Evolutionary conservation across 2,113 vertebrate genomes (phyloP), one percentile per base, ranked within the genome.

Genomic region (Dolichallabes microphthalmus): DNA sequence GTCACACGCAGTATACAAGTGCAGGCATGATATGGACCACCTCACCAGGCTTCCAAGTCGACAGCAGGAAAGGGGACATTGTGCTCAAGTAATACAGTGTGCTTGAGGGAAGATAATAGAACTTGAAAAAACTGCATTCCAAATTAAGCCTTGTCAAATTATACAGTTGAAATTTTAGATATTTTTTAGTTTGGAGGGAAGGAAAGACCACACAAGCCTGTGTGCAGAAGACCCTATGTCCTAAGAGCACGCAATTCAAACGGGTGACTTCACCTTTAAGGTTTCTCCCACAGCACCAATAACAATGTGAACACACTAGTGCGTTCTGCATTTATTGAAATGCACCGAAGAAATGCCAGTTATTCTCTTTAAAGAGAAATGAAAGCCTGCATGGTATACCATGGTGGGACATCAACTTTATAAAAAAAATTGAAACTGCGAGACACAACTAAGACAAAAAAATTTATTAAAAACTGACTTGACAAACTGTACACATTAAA

Each of bases 391-490:
- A 39, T 35, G 35, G 35, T 35, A 3, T 35, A 35, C n/a, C n/a
- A n/a, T n/a, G n/a, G 35, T 39, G 39, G 39, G 39, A 39, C 3
- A 39, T 0, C 39, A 39, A 63, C 3, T 61, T 20, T 58, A 63
- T 8, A n/a, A 5, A 73, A n/a, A 52, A 12, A 45, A 6, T 15
- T 17, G 9, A 1, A 19, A 52, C 25, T 74, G 11, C 19, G 45
- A 45, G 35, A 73, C 71, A 73, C 7, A 45, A n/a, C 20, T 45
- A 74, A 32, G 9, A 20, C 20, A 50, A 12, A 50, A 19, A 25
- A 19, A 0, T 4, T 77, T 78, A 60, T 79, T 79, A 60, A 79
- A 79, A 79, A 78, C 52, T 52, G 52, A 76, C 74, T 55, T 76
- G 15, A 77, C n/a, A 79, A 35, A 60, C 76, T 79, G 55, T 79